phyloP scores from a whole-genome alignment of 2,113 vertebrate genomes.

The Oostethus manadensis region DNA sequence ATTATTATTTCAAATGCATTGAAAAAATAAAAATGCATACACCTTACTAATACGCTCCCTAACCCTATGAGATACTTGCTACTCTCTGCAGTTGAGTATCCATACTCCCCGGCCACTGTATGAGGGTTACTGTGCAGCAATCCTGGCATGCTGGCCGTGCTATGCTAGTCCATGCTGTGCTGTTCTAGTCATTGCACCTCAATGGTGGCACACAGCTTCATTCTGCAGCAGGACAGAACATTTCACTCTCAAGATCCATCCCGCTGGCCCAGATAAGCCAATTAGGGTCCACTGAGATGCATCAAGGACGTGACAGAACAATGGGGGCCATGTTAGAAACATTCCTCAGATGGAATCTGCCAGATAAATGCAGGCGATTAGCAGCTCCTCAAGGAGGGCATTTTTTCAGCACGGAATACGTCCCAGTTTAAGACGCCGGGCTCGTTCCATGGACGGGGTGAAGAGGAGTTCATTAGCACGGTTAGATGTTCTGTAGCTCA shows the following conservation, averaged over 20 bases:
- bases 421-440: constrained; percentile 41
- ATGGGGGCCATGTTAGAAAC: constrained; percentile 10
- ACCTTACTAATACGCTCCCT: too few species aligned
- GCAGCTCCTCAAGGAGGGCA: constrained; percentile 29
- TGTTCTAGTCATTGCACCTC: not conserved
- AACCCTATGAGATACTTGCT: too few species aligned
- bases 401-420: constrained; percentile 36
- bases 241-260: not conserved
- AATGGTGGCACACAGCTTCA: not conserved
- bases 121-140: too few species aligned
- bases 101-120: too few species aligned
- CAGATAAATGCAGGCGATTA: constrained; percentile 28
- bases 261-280: constrained; percentile 3
- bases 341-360: constrained; percentile 22
- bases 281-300: constrained; percentile 1
- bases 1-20: too few species aligned
- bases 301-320: constrained; percentile 7
- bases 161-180: not conserved
- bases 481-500: too few species aligned
- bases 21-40: too few species aligned
- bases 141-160: too few species aligned
- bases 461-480: constrained; percentile 54
- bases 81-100: too few species aligned
- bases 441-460: constrained; percentile 51
- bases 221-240: not conserved